Evolutionary conservation across 2,797 vertebrate genomes (phyloP).

Genomic region (Strix occidentalis): DNA sequence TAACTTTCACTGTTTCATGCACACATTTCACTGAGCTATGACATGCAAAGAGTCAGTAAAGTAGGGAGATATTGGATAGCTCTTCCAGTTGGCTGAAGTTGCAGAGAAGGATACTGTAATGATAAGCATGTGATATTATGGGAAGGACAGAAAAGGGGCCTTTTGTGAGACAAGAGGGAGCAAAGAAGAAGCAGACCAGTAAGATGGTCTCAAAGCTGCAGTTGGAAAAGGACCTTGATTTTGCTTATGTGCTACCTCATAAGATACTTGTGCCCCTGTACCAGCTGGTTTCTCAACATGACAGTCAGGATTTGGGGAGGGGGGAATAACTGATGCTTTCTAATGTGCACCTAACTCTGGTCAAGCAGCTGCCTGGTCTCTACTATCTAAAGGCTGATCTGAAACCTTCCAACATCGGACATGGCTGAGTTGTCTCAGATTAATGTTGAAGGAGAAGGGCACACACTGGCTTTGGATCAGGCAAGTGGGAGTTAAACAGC

Average conservation of each 20-base stretch:
- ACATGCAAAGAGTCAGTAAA: background rate
- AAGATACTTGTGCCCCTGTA: background rate
- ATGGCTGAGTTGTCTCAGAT: fast-evolving
- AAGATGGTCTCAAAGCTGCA: background rate
- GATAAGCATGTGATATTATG: too few species aligned
- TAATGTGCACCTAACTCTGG: background rate
- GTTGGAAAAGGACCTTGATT: background rate
- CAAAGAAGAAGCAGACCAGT: background rate
- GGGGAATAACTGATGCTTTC: background rate
- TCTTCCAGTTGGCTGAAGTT: background rate
- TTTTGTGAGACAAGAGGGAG: background rate
- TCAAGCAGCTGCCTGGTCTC: background rate
- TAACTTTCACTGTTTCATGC: fast-evolving
- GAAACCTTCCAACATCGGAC: background rate
- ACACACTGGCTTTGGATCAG: background rate
- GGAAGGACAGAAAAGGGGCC: background rate
- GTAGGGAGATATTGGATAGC: background rate
- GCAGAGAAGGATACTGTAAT: background rate
- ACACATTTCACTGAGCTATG: background rate
- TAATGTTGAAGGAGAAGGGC: background rate
- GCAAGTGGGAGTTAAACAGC: background rate
- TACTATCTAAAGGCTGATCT: background rate
- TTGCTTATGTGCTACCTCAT: background rate
- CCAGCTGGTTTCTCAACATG: background rate
- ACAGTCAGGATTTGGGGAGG: background rate